Conservation (phyloP, 2,113 vertebrate species). For the Serinus canaria region DNA sequence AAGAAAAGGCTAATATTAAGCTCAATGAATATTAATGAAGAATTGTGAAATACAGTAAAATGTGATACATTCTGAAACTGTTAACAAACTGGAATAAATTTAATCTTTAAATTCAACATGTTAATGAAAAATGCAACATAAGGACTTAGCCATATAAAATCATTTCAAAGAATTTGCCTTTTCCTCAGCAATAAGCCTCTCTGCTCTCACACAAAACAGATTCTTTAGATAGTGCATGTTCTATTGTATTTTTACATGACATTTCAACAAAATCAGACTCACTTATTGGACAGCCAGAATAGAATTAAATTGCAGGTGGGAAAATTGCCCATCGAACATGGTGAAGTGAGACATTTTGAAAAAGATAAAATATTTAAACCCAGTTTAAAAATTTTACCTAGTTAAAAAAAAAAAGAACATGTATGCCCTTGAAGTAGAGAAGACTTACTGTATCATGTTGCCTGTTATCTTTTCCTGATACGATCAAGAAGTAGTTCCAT, state of each 20-base stretch:
- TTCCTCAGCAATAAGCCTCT: background rate
- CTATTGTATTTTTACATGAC: background rate
- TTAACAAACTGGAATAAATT: background rate
- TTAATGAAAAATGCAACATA: background rate
- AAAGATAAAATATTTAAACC: background rate
- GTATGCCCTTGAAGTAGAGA: conserved; percentile 1
- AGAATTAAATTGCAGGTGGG: background rate
- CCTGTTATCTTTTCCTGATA: conserved; percentile 91
- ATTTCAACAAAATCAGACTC: background rate
- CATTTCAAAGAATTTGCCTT: background rate
- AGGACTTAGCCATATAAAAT: background rate
- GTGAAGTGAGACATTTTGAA: background rate
- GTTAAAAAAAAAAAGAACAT: background rate
- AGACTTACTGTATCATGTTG: conserved; percentile 89
- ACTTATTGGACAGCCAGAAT: conserved; percentile 1
- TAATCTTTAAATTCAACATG: background rate
- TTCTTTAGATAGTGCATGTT: background rate
- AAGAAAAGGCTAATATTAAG: background rate
- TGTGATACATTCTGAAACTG: background rate
- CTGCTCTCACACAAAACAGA: background rate
- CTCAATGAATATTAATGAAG: background rate
- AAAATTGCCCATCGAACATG: background rate
- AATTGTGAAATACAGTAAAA: background rate
- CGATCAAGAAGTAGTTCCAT: conserved; percentile 94
- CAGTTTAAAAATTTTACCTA: conserved; percentile 21